Evolutionary conservation across 2,113 vertebrate genomes (phyloP).

Genomic region (Macroglossus sobrinus): DNA sequence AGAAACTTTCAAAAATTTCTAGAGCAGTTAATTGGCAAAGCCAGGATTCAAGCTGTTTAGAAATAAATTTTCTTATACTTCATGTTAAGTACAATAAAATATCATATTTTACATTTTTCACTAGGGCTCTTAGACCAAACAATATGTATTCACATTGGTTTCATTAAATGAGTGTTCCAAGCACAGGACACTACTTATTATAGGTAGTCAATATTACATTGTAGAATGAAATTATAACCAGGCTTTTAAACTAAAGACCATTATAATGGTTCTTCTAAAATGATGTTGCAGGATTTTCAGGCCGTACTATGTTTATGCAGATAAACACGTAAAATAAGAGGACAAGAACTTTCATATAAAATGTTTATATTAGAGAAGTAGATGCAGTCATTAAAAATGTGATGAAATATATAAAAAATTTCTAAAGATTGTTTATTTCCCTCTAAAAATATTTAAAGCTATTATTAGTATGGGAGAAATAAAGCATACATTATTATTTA

Average conservation of each 20-base stretch:
- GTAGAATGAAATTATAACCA: background rate
- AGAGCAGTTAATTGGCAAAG: fast-evolving
- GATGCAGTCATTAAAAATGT: background rate
- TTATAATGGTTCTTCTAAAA: background rate
- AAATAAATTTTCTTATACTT: background rate
- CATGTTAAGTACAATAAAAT: background rate
- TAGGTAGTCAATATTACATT: background rate
- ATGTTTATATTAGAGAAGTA: background rate
- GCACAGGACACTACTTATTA: background rate
- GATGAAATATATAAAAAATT: background rate
- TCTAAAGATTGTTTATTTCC: background rate
- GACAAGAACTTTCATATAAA: background rate
- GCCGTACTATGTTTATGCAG: background rate
- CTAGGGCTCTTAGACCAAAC: background rate
- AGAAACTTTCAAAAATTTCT: background rate
- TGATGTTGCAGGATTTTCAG: background rate
- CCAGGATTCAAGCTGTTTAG: background rate
- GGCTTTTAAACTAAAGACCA: background rate
- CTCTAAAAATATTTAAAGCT: background rate
- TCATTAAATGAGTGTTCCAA: background rate
- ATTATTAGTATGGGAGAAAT: background rate
- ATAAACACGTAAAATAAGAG: background rate
- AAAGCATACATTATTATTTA: background rate
- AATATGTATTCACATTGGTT: background rate
- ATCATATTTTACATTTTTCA: background rate